phyloP scores from a whole-genome alignment of 2,888 invertebrate genomes.

The Caenorhabditis drosophilae region DNA sequence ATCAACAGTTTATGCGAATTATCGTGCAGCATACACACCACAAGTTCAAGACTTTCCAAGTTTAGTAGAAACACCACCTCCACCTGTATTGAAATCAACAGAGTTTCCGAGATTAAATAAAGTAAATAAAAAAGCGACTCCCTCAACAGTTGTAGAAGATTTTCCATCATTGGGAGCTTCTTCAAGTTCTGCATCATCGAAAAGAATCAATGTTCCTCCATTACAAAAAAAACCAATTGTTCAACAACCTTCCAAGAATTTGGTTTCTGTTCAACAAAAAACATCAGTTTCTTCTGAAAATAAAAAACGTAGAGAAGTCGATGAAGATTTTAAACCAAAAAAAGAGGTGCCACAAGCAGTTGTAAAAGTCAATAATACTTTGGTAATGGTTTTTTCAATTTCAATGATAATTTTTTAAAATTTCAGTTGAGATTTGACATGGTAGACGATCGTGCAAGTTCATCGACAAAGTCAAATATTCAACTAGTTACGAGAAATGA shows the following conservation, averaged over 20 bases:
- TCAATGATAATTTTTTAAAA: not conserved
- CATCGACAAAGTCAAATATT: slow-evolving; percentile 27
- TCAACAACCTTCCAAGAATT: slow-evolving; percentile 13
- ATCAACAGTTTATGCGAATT: not conserved
- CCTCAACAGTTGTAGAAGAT: slow-evolving; percentile 21
- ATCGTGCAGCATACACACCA: slow-evolving; percentile 18
- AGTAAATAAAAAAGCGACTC: slow-evolving; percentile 9
- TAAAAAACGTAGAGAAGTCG: slow-evolving; percentile 4
- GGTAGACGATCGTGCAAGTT: slow-evolving; percentile 13
- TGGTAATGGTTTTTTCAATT: not conserved
- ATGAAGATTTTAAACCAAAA: slow-evolving; percentile 7
- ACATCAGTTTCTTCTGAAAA: not conserved
- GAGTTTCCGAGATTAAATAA: slow-evolving; percentile 48
- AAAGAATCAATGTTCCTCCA: slow-evolving; percentile 23
- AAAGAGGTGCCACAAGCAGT: slow-evolving; percentile 25
- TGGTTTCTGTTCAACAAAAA: slow-evolving; percentile 2
- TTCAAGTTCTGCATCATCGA: slow-evolving; percentile 11
- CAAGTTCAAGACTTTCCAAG: slow-evolving; percentile 43
- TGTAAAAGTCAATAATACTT: slow-evolving; percentile 23
- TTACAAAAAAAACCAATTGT: slow-evolving; percentile 10
- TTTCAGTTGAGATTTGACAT: slow-evolving; percentile 25
- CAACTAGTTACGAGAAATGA: slow-evolving; percentile 17
- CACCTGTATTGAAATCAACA: slow-evolving; percentile 22
- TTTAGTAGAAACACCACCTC: slow-evolving; percentile 19
- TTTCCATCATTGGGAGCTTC: slow-evolving; percentile 40